Percentiles rank a stretch among this genome's conserved stretches.
These are phyloP conservation scores for Helicoverpa assulta DNA, from an alignment of 2,888 invertebrate genomes.

Conservation along the genomic window DNA sequence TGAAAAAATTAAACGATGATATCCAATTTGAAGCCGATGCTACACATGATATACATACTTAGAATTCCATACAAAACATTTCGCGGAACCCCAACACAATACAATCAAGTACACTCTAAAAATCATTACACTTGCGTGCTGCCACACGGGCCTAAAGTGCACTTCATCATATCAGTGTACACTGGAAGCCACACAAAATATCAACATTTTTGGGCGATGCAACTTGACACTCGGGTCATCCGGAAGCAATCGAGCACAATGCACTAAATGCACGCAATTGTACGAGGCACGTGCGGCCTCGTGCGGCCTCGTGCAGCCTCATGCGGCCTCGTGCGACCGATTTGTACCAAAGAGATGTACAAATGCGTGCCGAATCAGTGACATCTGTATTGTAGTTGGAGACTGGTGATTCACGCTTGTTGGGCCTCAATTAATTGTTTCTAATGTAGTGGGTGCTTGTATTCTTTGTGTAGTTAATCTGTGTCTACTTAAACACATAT, in stretches of 20 bases:
- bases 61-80: no score
- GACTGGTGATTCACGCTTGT: slow-evolving; percentile 60
- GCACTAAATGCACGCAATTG: slow-evolving; percentile 61
- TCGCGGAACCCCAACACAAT: neutral
- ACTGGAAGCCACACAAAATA: slow-evolving; percentile 61
- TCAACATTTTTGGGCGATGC: slow-evolving; percentile 61
- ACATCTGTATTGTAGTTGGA: slow-evolving; percentile 54
- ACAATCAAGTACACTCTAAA: slow-evolving; percentile 3
- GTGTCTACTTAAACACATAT: neutral
- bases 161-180: slow-evolving; percentile 55
- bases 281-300: slow-evolving; percentile 62
- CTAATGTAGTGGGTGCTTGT: slow-evolving; percentile 29
- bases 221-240: slow-evolving; percentile 71
- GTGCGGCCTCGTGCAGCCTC: slow-evolving; percentile 61
- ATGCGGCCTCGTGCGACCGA: slow-evolving; percentile 62
- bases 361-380: slow-evolving; percentile 61
- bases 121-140: slow-evolving; percentile 27
- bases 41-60: no score
- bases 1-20: neutral
- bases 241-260: slow-evolving; percentile 72
- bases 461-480: slow-evolving; percentile 36
- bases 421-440: slow-evolving; percentile 60
- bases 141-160: slow-evolving; percentile 40
- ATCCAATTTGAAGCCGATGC: no score
- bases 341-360: slow-evolving; percentile 54